Evolutionary conservation across 2,113 vertebrate species (phyloP).

Genomic region (Ceyx melanurus): DNA sequence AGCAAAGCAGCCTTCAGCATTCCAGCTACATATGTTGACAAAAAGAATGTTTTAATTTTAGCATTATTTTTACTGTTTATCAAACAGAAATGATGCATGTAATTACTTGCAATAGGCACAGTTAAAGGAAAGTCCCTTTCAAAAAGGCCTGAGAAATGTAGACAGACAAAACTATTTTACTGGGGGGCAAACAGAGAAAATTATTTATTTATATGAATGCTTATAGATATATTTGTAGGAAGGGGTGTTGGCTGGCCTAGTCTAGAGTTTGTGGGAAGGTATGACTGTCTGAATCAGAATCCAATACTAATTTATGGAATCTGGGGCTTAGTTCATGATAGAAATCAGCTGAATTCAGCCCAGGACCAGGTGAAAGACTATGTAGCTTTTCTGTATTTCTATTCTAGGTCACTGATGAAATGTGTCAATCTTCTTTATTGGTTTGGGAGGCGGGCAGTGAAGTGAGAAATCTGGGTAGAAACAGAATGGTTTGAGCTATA

Average conservation of each 20-base stretch:
- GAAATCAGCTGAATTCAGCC: neutral
- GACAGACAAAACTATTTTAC: conserved; percentile 5
- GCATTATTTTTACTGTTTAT: conserved; percentile 60
- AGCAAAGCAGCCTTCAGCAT: conserved; percentile 36
- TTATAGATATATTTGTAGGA: neutral
- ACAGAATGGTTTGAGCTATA: neutral
- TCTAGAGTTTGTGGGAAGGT: neutral
- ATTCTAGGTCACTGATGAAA: neutral
- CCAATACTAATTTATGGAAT: neutral
- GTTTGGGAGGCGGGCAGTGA: neutral
- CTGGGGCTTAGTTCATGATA: neutral
- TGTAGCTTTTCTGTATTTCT: neutral
- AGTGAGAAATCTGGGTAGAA: neutral
- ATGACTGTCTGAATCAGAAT: neutral
- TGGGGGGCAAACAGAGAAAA: neutral
- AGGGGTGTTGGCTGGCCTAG: neutral
- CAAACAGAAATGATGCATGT: conserved; percentile 28
- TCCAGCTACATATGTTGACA: conserved; percentile 40
- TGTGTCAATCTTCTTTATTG: neutral
- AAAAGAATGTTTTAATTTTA: conserved; percentile 54
- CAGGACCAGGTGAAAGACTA: neutral
- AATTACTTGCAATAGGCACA: conserved; percentile 5
- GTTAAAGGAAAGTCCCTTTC: conserved; percentile 27
- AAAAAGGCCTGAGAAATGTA: neutral
- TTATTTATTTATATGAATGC: neutral